Conservation (phyloP, 2,113 vertebrate species). For the Pholis gunnellus region DNA sequence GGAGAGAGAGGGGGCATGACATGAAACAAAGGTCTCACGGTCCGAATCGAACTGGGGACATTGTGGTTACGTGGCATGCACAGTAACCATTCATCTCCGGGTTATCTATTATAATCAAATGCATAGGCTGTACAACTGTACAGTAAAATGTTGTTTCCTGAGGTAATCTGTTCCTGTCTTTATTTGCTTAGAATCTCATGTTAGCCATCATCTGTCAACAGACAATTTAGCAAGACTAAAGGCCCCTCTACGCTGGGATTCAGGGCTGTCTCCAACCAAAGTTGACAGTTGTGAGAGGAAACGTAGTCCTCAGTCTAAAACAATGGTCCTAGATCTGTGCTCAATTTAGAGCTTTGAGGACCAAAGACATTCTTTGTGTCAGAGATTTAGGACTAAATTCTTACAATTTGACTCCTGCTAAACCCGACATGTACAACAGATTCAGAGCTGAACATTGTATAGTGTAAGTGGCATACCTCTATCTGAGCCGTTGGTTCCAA, state of each 20-base stretch:
- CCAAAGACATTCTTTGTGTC: background rate
- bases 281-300: background rate
- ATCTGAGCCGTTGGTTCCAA: conserved; percentile 90
- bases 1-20: no score
- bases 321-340: background rate
- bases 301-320: background rate
- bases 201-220: background rate
- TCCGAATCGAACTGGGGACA: no score
- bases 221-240: background rate
- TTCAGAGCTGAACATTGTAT: background rate
- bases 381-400: background rate
- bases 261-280: background rate
- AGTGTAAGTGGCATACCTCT: conserved; percentile 82
- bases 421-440: background rate
- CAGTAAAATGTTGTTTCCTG: no score
- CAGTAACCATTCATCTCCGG: no score
- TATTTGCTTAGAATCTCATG: background rate
- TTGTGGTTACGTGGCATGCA: no score
- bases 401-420: background rate
- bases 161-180: no score
- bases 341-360: background rate
- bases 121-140: no score
- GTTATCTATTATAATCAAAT: no score
- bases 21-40: no score
- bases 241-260: background rate